These are phyloP conservation scores for Gymnogyps californianus DNA, from an alignment of 2,113 vertebrate genomes.

Conservation along the genomic window DNA sequence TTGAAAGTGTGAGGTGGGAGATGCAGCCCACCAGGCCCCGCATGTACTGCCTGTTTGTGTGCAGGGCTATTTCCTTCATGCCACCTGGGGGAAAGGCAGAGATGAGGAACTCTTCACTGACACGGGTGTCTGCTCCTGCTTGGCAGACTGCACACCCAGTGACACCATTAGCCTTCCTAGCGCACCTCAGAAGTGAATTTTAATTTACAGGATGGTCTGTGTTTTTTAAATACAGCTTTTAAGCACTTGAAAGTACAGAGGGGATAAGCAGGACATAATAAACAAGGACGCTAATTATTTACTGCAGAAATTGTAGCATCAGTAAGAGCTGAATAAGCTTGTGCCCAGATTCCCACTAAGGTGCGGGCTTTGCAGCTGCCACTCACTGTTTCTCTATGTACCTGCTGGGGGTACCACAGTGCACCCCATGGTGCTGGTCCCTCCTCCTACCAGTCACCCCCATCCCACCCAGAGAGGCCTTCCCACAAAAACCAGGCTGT, in stretches of 20 bases:
- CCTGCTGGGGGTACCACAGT: neutral
- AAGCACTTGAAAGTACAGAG: neutral
- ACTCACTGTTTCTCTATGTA: neutral
- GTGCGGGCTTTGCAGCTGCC: neutral
- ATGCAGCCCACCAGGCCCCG: conserved; percentile 91
- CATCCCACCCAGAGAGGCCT: neutral
- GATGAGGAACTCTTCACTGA: neutral
- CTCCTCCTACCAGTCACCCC: neutral
- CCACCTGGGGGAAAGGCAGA: conserved; percentile 78
- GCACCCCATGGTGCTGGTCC: rapidly evolving
- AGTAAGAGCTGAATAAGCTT: neutral
- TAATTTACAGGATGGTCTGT: neutral
- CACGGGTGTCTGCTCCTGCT: rapidly evolving
- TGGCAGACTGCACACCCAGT: neutral
- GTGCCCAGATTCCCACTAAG: neutral
- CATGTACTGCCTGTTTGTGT: conserved; percentile 88
- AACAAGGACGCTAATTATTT: neutral
- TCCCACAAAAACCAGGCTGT: neutral
- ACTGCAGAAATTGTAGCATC: neutral
- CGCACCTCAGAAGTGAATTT: neutral
- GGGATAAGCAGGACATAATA: neutral
- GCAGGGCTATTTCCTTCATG: conserved; percentile 93
- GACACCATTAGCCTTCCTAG: neutral
- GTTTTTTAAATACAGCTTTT: neutral
- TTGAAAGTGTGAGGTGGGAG: conserved; percentile 94